phyloP scores from a whole-genome alignment of 1,140 invertebrate genomes.

The Spodoptera frugiperda region DNA sequence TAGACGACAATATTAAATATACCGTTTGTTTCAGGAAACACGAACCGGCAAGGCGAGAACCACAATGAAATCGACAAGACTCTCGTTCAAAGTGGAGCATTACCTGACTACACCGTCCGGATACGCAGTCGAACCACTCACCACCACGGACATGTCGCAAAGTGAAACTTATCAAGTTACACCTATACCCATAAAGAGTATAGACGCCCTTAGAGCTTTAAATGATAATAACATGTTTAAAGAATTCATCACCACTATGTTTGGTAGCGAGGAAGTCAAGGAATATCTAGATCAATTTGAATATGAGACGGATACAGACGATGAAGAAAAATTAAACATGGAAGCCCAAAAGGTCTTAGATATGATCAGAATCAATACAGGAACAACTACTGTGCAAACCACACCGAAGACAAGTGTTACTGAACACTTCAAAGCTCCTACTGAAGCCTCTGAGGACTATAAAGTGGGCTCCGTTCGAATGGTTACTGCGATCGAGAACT shows the following conservation, averaged over 20 bases:
- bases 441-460: background rate
- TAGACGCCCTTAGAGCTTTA: background rate
- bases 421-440: background rate
- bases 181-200: background rate
- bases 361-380: no score
- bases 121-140: background rate
- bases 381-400: no score
- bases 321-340: slow-evolving; percentile 1
- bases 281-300: slow-evolving; percentile 54
- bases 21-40: background rate
- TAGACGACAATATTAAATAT: no score
- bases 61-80: background rate
- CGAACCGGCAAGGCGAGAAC: background rate
- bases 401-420: background rate
- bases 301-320: slow-evolving; percentile 24
- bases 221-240: slow-evolving; percentile 39
- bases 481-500: slow-evolving; percentile 1
- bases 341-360: background rate
- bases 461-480: background rate
- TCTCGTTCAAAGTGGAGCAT: background rate
- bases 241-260: slow-evolving; percentile 66
- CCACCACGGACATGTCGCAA: background rate
- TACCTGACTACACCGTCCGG: background rate
- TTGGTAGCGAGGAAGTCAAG: slow-evolving; percentile 60
- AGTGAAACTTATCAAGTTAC: background rate